Percentiles rank a stretch among this genome's conserved stretches.
phyloP scores from a whole-genome alignment of 2,797 vertebrate species.

The Pangasius sanitwongsei region DNA sequence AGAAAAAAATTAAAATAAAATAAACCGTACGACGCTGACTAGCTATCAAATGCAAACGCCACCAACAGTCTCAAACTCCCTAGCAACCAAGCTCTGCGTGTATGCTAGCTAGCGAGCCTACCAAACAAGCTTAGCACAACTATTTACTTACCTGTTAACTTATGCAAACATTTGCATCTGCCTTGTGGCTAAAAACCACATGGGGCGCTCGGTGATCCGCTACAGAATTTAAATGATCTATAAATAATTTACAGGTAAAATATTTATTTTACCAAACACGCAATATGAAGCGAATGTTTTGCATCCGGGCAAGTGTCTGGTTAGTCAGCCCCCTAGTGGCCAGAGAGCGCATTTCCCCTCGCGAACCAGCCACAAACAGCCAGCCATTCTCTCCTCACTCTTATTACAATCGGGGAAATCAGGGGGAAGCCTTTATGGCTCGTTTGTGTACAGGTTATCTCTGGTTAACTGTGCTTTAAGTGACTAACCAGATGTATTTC shows the following conservation, averaged over 20 bases:
- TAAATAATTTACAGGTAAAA: not conserved
- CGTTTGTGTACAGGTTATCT: not conserved
- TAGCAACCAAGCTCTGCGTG: conserved; percentile 22
- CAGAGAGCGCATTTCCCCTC: conserved; percentile 26
- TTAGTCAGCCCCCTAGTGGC: conserved; percentile 56
- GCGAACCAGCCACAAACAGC: conserved; percentile 38
- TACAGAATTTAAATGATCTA: not conserved
- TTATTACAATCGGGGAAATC: not conserved
- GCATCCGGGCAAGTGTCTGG: conserved; percentile 46
- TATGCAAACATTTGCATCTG: not conserved
- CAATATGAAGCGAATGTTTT: conserved; percentile 52
- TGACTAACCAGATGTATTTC: not conserved
- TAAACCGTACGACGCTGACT: not conserved
- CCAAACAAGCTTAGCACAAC: conserved; percentile 22
- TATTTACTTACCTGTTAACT: conserved; percentile 24
- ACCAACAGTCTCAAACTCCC: not conserved
- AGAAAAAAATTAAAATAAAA: too few species aligned
- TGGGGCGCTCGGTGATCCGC: not conserved
- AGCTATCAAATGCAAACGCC: not conserved
- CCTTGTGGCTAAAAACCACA: not conserved
- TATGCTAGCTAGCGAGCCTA: conserved; percentile 6
- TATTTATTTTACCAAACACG: conserved; percentile 38
- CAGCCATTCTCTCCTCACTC: not conserved
- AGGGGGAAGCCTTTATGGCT: too few species aligned
- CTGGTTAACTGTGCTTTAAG: not conserved